Base-by-base conservation (phyloP, 2,888 invertebrate genomes). In the Pachydiplax longipennis region DNA sequence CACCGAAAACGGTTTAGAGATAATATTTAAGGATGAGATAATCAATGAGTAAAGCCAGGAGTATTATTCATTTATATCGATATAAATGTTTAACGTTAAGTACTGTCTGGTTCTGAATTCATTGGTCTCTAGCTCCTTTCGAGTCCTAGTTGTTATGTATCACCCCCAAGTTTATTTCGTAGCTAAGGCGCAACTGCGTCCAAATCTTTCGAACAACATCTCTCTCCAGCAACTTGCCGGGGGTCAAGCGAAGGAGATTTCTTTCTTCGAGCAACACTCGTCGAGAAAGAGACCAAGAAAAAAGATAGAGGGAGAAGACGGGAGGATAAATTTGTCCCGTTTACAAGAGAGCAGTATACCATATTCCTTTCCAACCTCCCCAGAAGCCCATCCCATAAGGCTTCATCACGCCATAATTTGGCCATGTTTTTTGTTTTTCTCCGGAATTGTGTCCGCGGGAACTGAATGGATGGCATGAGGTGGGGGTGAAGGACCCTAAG, bases 401-500 rank as follows among this genome's bases (percentile, higher is more conserved):
- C 61, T 87, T 31, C 65, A 87, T 87, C 37, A 87, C 12, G n/a
- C 61, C 61, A 87, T 87, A 87, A 87, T 87, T 87, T 13, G 35
- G 48, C n/a, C 53, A 13, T 83, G 65, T 87, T 87, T 87, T 87
- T 87, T 87, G 25, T 73, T 37, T 58, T 40, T 61, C 22, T 87
- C 65, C 18, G n/a, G 61, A 73, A 87, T 87, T n/a, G 53, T 53
- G 61, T 58, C 61, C 37, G 13, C 61, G 61, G 61, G 13, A 22
- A 83, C 31, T 25, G 35, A 31, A 61, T 15, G 61, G 31, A 8
- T 10, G 8, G 58, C 8, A n/a, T 25, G 1, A 13, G 48, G 48
- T 48, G 48, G 48, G 13, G 12, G 37, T 37, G 31, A 58, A 48
- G n/a, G 25, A 15, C 35, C 25, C 58, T 6, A 18, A 18, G 58